These are phyloP conservation scores for Oceanodroma tethys DNA, from an alignment of 2,113 vertebrate genomes.

Conservation along the genomic window DNA sequence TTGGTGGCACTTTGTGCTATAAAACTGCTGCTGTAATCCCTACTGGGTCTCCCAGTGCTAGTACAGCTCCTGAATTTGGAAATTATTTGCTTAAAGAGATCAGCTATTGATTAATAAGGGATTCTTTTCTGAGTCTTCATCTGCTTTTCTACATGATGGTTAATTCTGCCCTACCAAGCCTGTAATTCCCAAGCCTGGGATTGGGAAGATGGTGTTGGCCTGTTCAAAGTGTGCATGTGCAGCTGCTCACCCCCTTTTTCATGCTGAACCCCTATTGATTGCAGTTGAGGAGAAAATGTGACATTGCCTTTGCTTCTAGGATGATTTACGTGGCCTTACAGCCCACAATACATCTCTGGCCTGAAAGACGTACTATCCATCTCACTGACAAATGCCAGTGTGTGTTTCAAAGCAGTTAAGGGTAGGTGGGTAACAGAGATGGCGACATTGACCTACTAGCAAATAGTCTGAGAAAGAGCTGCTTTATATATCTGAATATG, in stretches of 20 bases:
- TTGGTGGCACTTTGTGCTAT: background rate
- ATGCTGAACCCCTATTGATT: background rate
- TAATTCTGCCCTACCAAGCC: background rate
- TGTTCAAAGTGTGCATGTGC: background rate
- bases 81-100: constrained; percentile 41
- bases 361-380: background rate
- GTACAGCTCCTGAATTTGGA: constrained; percentile 27
- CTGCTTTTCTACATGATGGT: background rate
- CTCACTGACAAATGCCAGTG: background rate
- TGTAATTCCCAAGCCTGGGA: background rate
- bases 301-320: background rate
- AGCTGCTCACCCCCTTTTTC: background rate
- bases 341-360: background rate
- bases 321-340: background rate
- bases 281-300: background rate
- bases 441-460: background rate
- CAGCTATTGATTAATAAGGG: constrained; percentile 39
- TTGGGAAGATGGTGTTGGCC: background rate
- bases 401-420: background rate
- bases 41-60: background rate
- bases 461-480: background rate
- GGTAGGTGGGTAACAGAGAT: background rate
- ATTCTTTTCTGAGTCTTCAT: background rate
- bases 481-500: background rate
- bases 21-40: constrained; percentile 33